Base-by-base conservation (phyloP, 1,140 invertebrate genomes). In the Trichoplusia ni region DNA sequence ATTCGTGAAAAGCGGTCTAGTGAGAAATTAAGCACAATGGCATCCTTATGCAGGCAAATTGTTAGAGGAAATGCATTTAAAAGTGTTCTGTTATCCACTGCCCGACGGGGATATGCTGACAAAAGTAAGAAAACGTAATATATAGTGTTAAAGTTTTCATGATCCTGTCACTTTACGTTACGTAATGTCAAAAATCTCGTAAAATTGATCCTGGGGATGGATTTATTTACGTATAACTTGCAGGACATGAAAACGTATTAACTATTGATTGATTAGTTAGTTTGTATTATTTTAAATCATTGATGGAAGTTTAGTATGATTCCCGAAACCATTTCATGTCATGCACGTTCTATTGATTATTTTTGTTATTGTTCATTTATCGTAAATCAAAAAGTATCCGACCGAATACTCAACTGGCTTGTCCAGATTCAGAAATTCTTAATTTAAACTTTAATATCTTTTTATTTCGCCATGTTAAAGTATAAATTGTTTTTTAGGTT, bases 41-140 rank as follows among this genome's bases (percentile, higher is more conserved):
- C 90, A 73, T 86, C 87, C 63, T 78, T 91, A 77, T 91, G 90
- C 79, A 89, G 88, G 79, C 87, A 90, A 88, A 87, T 91, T 82
- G 54, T 89, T 64, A 81, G 87, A 35, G 84, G 64, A 84, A 87
- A 89, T 85, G 80, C 85, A 67, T 69, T 84, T 63, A 84, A 80
- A 79, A 84, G 82, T 82, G 82, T 84, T 64, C 64, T 90, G 56
- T 71, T 89, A 56, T 77, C 79, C 29, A 75, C 84, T 21, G 82
- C 79, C 53, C 76, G 84, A 61, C 77, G 90, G 66, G 88, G 88
- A 78, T 91, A 82, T 79, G 84, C 85, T 54, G 88, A 91, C 63
- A 89, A 82, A 89, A 90, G 89, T 91, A 86, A 91, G 89, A 78
- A 69, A 60, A 62, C 21, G 61, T 64, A 54, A 61, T 70, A 69